phyloP scores from a whole-genome alignment of 2,113 vertebrate species.

The Phylloscopus trochilus region DNA sequence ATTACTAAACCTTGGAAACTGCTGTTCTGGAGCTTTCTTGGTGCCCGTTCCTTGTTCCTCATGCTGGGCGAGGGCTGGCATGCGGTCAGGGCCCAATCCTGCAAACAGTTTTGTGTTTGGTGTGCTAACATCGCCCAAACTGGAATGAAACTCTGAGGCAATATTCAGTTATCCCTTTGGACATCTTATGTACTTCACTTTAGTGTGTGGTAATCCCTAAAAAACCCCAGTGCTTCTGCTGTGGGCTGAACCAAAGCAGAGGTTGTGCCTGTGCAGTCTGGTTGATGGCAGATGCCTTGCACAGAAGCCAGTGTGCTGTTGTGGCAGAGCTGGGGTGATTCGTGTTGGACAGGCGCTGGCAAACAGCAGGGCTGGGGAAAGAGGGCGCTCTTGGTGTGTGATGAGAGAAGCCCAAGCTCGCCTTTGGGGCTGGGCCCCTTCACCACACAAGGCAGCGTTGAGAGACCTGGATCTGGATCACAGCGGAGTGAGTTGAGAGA shows the following conservation, averaged over 20 bases:
- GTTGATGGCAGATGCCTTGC: background rate
- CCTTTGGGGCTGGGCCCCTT: background rate
- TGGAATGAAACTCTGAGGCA: background rate
- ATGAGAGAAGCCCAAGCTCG: background rate
- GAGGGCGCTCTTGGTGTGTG: background rate
- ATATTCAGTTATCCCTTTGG: background rate
- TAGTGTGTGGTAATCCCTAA: background rate
- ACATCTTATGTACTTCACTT: background rate
- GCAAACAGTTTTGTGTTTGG: background rate
- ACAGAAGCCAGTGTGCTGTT: background rate
- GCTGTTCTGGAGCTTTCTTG: background rate
- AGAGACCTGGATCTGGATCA: background rate
- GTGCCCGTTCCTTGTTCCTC: background rate
- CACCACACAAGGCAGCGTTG: fast-evolving
- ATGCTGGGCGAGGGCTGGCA: fast-evolving
- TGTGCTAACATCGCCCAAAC: background rate
- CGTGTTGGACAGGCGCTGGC: background rate
- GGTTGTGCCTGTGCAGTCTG: background rate
- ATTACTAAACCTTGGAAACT: background rate
- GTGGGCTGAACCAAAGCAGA: background rate
- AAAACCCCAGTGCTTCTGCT: background rate
- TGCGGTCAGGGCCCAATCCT: background rate
- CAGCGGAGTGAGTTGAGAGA: background rate
- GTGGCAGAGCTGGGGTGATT: background rate
- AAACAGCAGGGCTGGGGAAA: background rate